Evolutionary conservation across 2,888 invertebrate genomes (phyloP), one percentile per base, ranked within the genome.

Genomic region (Schizotus pectinicornis): DNA sequence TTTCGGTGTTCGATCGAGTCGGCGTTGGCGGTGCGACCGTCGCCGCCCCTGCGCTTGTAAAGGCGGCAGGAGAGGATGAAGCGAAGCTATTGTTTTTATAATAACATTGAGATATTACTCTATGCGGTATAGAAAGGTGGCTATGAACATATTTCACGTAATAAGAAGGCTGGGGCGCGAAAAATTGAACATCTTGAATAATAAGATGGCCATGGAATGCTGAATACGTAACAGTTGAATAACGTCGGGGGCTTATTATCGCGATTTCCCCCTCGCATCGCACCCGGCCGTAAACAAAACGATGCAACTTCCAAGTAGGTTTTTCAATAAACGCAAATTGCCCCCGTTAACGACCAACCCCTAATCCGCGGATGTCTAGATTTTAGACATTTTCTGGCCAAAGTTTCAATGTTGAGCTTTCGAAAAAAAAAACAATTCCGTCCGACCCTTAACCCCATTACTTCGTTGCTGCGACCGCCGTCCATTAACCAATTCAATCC

Each of bases 21-120:
- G 22, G 22, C 22, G 22, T 22, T 22, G 22, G 22, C 22, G 5
- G 5, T 22, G 22, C 22, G 22, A 33, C 7, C 42, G 6, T 34
- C 54, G 6, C 55, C 73, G 71, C 72, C 69, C 59, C 70, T 74
- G 74, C 54, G 34, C 52, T 34, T 59, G 42, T 65, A 63, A 62
- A 67, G 54, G 63, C 59, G 53, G 60, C 63, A 60, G 50, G 60
- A 52, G 56, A 57, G 67, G 68, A 68, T 67, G 65, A 63, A 57
- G 62, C 65, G 59, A 61, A 71, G 72, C 73, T 76, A 75, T 77
- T 75, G 76, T 77, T 77, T 77, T 77, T 77, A 76, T 77, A 76
- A 77, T 77, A 77, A 77, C 77, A 75, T 76, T 77, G 77, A 77
- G 77, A 77, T 77, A 77, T 77, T 76, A 73, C 75, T 69, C 76